phyloP scores from a whole-genome alignment of 2,797 vertebrate genomes.

The Ctenopoma multispine region DNA sequence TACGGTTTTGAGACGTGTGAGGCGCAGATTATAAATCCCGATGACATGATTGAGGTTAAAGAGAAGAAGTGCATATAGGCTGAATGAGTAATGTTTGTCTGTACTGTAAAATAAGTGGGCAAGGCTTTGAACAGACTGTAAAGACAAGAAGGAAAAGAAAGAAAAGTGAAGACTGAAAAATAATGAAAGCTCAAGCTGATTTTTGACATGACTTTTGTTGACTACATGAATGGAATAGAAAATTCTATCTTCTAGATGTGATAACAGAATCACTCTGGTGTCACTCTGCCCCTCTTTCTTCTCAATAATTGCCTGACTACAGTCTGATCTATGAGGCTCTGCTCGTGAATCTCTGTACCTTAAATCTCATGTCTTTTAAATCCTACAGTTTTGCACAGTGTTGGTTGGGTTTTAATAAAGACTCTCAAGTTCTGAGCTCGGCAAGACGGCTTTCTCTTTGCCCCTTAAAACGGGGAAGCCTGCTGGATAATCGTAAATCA shows the following conservation, averaged over 20 bases:
- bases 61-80: too few species aligned
- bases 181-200: neutral
- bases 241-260: neutral
- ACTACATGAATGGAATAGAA: neutral
- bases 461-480: slow-evolving; percentile 4
- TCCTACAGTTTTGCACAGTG: slow-evolving; percentile 20
- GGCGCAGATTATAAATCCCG: neutral
- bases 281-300: neutral
- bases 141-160: too few species aligned
- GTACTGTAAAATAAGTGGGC: too few species aligned
- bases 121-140: too few species aligned
- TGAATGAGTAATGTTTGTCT: too few species aligned
- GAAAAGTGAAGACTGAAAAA: neutral
- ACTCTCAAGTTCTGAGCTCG: slow-evolving; percentile 7
- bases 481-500: slow-evolving; percentile 19
- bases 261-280: neutral
- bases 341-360: neutral
- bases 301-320: slow-evolving; percentile 3
- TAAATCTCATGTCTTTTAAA: slow-evolving; percentile 13
- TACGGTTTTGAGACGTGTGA: too few species aligned
- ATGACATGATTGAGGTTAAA: too few species aligned
- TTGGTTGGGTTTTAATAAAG: slow-evolving; percentile 16
- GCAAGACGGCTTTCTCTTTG: slow-evolving; percentile 16
- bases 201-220: neutral
- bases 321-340: slow-evolving; percentile 10